Conservation (phyloP, 2,797 vertebrate genomes). For the Crocidura indochinensis region DNA sequence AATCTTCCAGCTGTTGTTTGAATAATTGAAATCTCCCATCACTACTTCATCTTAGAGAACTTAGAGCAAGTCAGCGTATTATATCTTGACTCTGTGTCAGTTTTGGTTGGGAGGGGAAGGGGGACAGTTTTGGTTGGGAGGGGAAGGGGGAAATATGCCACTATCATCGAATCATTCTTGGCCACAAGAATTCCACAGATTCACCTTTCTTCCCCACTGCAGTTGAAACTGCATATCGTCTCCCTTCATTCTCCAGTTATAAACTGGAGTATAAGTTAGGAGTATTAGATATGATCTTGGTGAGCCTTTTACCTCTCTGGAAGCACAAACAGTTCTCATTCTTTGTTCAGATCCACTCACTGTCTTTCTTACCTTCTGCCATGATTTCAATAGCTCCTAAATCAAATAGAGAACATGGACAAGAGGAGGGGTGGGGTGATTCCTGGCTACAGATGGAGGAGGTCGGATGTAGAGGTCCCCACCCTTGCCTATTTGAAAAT, state of each 20-base stretch:
- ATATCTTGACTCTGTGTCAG: constrained; percentile 43
- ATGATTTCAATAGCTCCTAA: background rate
- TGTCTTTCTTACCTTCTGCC: background rate
- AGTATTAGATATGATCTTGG: constrained; percentile 39
- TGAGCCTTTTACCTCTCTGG: background rate
- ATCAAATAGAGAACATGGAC: background rate
- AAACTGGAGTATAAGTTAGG: background rate
- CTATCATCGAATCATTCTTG: constrained; percentile 26
- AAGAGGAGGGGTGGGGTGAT: background rate
- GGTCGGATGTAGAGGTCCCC: background rate
- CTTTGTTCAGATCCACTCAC: background rate
- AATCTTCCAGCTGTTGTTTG: constrained; percentile 72
- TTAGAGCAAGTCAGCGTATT: constrained; percentile 15
- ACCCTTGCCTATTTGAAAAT: constrained; percentile 8
- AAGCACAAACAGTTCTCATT: background rate
- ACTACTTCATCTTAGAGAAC: constrained; percentile 43
- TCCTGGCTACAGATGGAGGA: background rate
- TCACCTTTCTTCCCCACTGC: constrained; percentile 10
- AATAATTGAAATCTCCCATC: constrained; percentile 73
- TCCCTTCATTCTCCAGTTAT: background rate
- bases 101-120: background rate
- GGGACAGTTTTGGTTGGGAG: too few relatives aligned
- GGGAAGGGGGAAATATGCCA: background rate
- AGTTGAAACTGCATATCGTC: background rate
- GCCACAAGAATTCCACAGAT: background rate